Evolutionary conservation across 2,113 vertebrate species (phyloP), one percentile per base, ranked within the genome.

Genomic region (Grammomys surdaster): DNA sequence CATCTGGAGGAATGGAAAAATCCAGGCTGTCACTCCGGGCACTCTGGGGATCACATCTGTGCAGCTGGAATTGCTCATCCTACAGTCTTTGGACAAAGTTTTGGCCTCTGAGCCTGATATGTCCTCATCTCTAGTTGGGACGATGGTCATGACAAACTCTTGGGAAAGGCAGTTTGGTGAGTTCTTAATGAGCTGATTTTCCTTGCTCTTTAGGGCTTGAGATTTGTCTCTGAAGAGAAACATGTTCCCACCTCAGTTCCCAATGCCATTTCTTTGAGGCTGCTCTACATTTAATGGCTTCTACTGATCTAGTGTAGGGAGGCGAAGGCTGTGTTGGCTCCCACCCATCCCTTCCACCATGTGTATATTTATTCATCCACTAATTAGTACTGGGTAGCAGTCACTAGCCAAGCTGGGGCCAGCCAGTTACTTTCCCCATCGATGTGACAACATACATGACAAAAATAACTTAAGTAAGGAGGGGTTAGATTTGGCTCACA

Each of bases 11-110:
- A 96, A n/a, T 73, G 40, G 88, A 92, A 95, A 96, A 91, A 67
- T 95, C 90, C 60, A 81, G 3, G 0, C 65, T 65, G 89, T 92
- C 86, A 72, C 84, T 88, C n/a, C 33, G 3, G 4, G 73, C 65
- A 54, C 95, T 84, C 88, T 88, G 77, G 77, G 92, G 94, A 92
- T 69, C 95, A 48, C 76, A 92, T 97, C 93, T 97, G 95, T 91
- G 67, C 60, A 80, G 48, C 43, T 84, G 86, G 81, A 89, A 80
- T 48, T 48, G 70, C 82, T 96, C 63, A 40, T 48, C 81, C 88
- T 84, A 67, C 40, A 75, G 63, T 63, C 60, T 87, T 72, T 63
- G 85, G 86, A 97, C 69, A 56, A 60, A 89, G 69, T 58, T 89
- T 87, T 90, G 96, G 95, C 78, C 0, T 92, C 89, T 17, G 40